phyloP scores from a whole-genome alignment of 2,797 vertebrate genomes.

The Siniperca scherzeri region DNA sequence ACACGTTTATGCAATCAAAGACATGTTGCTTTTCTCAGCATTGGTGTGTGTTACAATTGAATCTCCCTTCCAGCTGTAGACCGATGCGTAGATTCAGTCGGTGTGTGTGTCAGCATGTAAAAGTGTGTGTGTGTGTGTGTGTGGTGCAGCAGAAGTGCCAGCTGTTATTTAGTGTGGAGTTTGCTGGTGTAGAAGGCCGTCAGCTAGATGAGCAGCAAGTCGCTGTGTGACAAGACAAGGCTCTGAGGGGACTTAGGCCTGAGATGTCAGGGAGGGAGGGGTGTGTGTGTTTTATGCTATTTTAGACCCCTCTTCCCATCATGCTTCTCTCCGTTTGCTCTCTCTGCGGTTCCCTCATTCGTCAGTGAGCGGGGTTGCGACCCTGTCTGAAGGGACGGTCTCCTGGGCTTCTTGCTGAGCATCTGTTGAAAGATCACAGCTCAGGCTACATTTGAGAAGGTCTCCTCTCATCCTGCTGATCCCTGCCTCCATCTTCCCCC shows the following conservation, averaged over 20 bases:
- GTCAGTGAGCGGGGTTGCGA: slow-evolving; percentile 81
- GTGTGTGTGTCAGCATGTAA: slow-evolving; percentile 39
- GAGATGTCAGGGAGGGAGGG: slow-evolving; percentile 67
- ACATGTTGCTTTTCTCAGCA: slow-evolving; percentile 68
- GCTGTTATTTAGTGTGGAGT: slow-evolving; percentile 70
- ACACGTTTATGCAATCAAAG: slow-evolving; percentile 82
- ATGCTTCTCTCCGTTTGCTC: slow-evolving; percentile 74
- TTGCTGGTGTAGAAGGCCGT: slow-evolving; percentile 66
- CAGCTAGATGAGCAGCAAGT: slow-evolving; percentile 80
- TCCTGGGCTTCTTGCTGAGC: slow-evolving; percentile 77
- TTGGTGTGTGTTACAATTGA: slow-evolving; percentile 66
- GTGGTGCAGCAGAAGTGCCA: slow-evolving; percentile 65
- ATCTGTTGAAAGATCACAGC: slow-evolving; percentile 85
- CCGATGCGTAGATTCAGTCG: slow-evolving; percentile 59
- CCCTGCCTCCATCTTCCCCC: slow-evolving; percentile 47
- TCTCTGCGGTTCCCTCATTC: slow-evolving; percentile 79
- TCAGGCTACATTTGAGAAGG: slow-evolving; percentile 76
- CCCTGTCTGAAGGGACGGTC: slow-evolving; percentile 81
- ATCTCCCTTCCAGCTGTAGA: slow-evolving; percentile 81
- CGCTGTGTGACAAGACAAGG: slow-evolving; percentile 75
- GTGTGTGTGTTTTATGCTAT: slow-evolving; percentile 54
- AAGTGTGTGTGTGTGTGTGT: slow-evolving; percentile 16
- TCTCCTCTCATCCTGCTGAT: slow-evolving; percentile 75
- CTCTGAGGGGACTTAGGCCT: slow-evolving; percentile 75
- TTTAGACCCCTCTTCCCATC: slow-evolving; percentile 72